Conservation (phyloP, 2,888 invertebrate species). For the Cataglyphis albicans region DNA sequence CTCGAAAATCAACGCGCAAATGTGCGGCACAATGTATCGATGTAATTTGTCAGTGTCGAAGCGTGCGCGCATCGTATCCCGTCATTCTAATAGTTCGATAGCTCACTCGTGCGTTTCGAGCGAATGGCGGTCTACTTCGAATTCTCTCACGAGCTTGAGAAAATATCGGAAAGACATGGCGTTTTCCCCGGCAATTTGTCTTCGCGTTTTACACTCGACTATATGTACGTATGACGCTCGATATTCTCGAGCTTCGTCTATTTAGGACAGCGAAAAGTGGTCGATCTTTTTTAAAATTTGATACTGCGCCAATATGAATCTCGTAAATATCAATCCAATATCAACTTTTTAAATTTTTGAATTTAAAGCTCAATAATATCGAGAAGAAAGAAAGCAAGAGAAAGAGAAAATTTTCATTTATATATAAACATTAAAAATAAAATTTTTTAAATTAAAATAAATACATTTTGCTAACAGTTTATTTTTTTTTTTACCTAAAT, state of each 20-base stretch:
- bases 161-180: conserved; percentile 1
- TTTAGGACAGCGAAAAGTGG: neutral
- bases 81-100: conserved; percentile 40
- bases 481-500: too few species aligned
- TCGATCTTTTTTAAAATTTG: neutral
- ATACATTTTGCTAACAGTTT: too few species aligned
- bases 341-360: neutral
- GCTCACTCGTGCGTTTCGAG: conserved; percentile 12
- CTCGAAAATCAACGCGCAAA: conserved; percentile 1
- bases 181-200: conserved; percentile 5
- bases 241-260: neutral
- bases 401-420: neutral
- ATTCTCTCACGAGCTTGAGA: conserved; percentile 33
- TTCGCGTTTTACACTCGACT: conserved; percentile 4
- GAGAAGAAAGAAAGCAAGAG: neutral
- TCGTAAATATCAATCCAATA: too few species aligned
- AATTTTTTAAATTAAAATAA: too few species aligned
- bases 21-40: conserved; percentile 3
- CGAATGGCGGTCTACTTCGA: neutral
- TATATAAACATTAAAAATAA: too few species aligned
- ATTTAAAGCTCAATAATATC: neutral
- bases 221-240: neutral
- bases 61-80: neutral
- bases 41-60: conserved; percentile 43
- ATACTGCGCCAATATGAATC: too few species aligned